A percentile compares a stretch with the other conserved stretches of the same genome.
Conservation (phyloP, 2,888 invertebrate genomes). For the Strigamia crassipes region DNA sequence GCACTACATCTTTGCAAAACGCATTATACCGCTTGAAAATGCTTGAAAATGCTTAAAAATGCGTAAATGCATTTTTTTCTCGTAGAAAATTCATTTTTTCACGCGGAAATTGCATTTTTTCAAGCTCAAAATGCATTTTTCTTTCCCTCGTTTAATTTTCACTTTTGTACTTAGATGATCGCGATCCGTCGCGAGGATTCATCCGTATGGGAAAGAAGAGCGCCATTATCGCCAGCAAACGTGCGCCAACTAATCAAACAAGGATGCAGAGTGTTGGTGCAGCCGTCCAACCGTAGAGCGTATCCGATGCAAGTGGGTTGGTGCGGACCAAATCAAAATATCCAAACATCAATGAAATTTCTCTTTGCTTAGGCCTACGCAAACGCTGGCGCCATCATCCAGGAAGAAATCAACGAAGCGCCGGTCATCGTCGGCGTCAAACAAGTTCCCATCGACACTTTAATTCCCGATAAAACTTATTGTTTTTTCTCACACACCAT, state of each 20-base stretch:
- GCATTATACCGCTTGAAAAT: too few relatives aligned
- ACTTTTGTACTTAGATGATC: constrained; percentile 68
- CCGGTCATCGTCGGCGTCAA: constrained; percentile 96
- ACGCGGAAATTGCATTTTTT: too few relatives aligned
- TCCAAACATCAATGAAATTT: not conserved
- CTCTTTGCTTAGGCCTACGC: constrained; percentile 89
- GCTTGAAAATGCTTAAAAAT: too few relatives aligned
- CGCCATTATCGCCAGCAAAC: constrained; percentile 90
- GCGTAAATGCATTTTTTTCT: too few relatives aligned
- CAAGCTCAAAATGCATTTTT: too few relatives aligned
- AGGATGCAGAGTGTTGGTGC: constrained; percentile 93
- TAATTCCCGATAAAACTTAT: constrained; percentile 96
- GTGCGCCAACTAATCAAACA: constrained; percentile 83
- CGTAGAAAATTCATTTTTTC: too few relatives aligned
- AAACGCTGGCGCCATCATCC: constrained; percentile 87
- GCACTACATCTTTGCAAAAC: too few relatives aligned
- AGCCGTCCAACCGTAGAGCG: constrained; percentile 95
- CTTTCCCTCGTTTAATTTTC: too few relatives aligned
- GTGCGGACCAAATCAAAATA: too few relatives aligned
- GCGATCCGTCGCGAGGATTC: constrained; percentile 91
- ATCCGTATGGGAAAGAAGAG: constrained; percentile 93
- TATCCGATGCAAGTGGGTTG: constrained; percentile 86
- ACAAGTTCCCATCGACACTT: constrained; percentile 85
- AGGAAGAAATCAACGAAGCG: constrained; percentile 96
- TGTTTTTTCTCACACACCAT: constrained; percentile 99